These are phyloP conservation scores for Callorhinus ursinus DNA, from an alignment of 2,113 vertebrate species.

Conservation along the genomic window DNA sequence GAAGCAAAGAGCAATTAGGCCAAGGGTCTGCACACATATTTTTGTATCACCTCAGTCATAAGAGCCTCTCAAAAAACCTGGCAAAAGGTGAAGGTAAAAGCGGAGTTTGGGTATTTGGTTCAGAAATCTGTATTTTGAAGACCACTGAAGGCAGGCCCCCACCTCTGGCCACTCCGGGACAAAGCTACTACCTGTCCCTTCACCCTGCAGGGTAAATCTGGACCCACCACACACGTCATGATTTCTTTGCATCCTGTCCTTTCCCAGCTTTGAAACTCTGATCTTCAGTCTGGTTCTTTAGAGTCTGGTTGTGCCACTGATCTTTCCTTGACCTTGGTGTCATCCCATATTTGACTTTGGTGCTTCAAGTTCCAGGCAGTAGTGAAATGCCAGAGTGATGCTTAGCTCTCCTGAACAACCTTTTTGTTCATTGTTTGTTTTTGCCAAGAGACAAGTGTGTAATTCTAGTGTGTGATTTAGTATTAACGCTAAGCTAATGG, in stretches of 20 bases:
- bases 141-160: background rate
- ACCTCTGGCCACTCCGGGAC: background rate
- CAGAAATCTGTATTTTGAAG: background rate
- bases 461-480: background rate
- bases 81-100: background rate
- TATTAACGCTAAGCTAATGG: conserved; percentile 10
- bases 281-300: background rate
- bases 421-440: background rate
- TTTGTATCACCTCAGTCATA: background rate
- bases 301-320: background rate
- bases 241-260: background rate
- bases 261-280: background rate
- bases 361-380: background rate
- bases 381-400: background rate
- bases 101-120: background rate
- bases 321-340: background rate
- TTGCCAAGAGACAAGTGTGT: background rate
- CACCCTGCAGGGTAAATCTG: background rate
- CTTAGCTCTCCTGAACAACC: background rate
- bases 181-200: background rate
- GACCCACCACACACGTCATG: no score
- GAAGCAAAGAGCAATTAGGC: background rate
- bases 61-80: background rate
- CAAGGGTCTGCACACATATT: no score
- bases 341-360: background rate